Evolutionary conservation across 2,113 vertebrate genomes (phyloP).

Genomic region (Geococcyx californianus): DNA sequence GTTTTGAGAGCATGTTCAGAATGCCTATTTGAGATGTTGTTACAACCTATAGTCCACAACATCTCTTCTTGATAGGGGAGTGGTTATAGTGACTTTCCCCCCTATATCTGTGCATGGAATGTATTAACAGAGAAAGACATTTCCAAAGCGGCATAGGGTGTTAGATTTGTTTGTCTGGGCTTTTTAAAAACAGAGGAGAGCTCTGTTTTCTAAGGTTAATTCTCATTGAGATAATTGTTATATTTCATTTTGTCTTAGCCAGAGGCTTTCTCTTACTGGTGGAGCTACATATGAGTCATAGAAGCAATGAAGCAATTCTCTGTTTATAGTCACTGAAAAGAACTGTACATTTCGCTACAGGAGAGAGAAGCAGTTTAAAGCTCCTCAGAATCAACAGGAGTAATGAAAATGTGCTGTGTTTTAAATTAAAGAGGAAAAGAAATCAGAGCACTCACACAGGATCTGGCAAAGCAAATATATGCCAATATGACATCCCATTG

Average conservation of each 20-base stretch:
- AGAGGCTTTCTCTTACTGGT: neutral
- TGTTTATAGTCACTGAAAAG: constrained; percentile 19
- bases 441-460: neutral
- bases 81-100: neutral
- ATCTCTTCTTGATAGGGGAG: neutral
- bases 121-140: neutral
- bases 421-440: constrained; percentile 50
- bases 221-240: constrained; percentile 19
- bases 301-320: constrained; percentile 32
- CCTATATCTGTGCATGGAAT: neutral
- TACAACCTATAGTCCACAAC: neutral
- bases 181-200: neutral
- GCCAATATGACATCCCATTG: neutral
- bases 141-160: neutral
- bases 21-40: neutral
- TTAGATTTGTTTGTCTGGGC: neutral
- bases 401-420: neutral
- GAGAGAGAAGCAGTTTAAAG: constrained; percentile 12
- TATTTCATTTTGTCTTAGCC: constrained; percentile 27
- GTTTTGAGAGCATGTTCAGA: neutral
- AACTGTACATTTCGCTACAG: constrained; percentile 19
- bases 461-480: neutral
- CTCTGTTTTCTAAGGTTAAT: constrained; percentile 38
- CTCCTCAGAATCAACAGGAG: constrained; percentile 28
- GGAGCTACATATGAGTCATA: constrained; percentile 18